These are phyloP conservation scores for Megathymus violae DNA, from an alignment of 1,140 invertebrate genomes.

Conservation along the genomic window DNA sequence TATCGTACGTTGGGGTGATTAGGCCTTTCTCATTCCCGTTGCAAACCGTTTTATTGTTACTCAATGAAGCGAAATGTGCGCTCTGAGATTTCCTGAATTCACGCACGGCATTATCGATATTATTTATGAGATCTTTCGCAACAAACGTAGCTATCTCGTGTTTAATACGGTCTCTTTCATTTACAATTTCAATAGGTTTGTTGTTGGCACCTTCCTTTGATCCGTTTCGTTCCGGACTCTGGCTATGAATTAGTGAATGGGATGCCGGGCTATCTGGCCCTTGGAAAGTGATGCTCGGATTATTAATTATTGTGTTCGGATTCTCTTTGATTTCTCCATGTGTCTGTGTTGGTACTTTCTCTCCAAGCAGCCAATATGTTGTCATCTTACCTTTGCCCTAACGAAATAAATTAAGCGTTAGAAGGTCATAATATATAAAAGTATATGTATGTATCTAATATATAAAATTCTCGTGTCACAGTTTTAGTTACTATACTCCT, in stretches of 20 bases:
- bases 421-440: no score
- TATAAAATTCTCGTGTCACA: no score
- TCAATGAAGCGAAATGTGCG: slow-evolving; percentile 50
- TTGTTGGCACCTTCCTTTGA: slow-evolving; percentile 51
- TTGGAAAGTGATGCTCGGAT: slow-evolving; percentile 78
- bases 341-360: slow-evolving; percentile 61
- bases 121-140: slow-evolving; percentile 77
- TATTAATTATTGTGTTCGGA: slow-evolving; percentile 47
- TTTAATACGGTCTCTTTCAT: slow-evolving; percentile 74
- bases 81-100: slow-evolving; percentile 75
- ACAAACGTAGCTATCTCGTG: slow-evolving; percentile 79
- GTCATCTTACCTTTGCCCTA: slow-evolving; percentile 94
- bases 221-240: slow-evolving; percentile 68
- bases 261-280: slow-evolving; percentile 76
- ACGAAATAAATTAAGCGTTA: slow-evolving; percentile 9
- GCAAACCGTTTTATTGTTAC: slow-evolving; percentile 55
- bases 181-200: slow-evolving; percentile 57
- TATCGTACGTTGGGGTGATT: slow-evolving; percentile 74
- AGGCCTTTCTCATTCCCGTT: slow-evolving; percentile 68
- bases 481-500: no score
- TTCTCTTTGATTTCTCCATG: slow-evolving; percentile 25
- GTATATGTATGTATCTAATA: no score
- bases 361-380: slow-evolving; percentile 95
- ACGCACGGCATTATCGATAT: slow-evolving; percentile 71
- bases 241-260: slow-evolving; percentile 70